Percentiles rank a stretch among this genome's conserved stretches.
phyloP scores from a whole-genome alignment of 2,888 invertebrate genomes.

The Bedellia somnulentella region DNA sequence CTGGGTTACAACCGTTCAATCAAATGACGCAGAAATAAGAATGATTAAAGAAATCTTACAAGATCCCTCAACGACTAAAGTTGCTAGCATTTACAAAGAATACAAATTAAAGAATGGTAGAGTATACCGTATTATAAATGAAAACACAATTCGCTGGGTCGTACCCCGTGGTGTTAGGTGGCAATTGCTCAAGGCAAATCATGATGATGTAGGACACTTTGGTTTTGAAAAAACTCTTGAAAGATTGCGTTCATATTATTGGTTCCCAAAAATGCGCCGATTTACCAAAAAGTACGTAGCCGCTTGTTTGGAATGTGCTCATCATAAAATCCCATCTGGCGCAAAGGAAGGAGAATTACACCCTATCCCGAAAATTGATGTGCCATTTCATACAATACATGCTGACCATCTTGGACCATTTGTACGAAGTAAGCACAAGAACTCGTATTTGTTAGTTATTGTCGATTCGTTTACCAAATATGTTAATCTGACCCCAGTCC shows the following conservation, averaged over 20 bases:
- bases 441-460: constrained; percentile 5
- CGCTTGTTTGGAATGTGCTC: constrained; percentile 12
- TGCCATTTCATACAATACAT: neutral
- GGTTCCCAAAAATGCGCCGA: constrained; percentile 7
- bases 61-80: constrained; percentile 3
- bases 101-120: constrained; percentile 2
- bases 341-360: constrained; percentile 11
- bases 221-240: constrained; percentile 11
- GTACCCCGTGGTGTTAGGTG: constrained; percentile 10
- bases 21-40: constrained; percentile 3
- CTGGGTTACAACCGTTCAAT: constrained; percentile 5
- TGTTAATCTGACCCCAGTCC: constrained; percentile 3
- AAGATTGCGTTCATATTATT: constrained; percentile 10
- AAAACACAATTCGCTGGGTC: constrained; percentile 9
- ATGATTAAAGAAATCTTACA: constrained; percentile 3
- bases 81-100: neutral
- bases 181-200: constrained; percentile 10
- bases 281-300: constrained; percentile 9
- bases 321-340: constrained; percentile 11
- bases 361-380: constrained; percentile 10
- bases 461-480: constrained; percentile 7
- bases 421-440: constrained; percentile 4
- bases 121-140: constrained; percentile 1
- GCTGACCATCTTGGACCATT: too few relatives aligned
- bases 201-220: constrained; percentile 13